These are phyloP conservation scores for Stomorhina lunata DNA, from an alignment of 2,888 invertebrate genomes.

Conservation along the genomic window DNA sequence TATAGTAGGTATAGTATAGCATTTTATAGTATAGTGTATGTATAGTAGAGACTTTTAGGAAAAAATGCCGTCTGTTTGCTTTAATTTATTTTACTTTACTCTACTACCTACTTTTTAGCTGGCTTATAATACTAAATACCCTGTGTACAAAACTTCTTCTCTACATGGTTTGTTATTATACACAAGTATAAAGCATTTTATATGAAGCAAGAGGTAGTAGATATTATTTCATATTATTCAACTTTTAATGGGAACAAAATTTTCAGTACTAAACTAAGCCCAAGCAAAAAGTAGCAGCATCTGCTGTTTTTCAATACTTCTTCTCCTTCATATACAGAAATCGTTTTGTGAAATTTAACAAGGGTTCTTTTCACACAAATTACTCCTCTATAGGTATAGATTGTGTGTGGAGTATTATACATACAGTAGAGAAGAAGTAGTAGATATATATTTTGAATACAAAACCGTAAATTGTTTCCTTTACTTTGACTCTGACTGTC, in stretches of 20 bases:
- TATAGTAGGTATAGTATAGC: too few species aligned
- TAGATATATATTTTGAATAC: background rate
- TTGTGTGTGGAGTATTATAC: background rate
- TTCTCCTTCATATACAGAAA: background rate
- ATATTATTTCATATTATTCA: background rate
- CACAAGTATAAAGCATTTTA: background rate
- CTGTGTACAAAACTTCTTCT: constrained; percentile 1
- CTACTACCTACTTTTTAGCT: constrained; percentile 29
- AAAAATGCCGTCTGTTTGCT: background rate
- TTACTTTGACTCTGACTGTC: constrained; percentile 11
- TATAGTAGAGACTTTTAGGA: background rate
- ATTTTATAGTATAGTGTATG: too few species aligned
- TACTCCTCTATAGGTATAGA: background rate
- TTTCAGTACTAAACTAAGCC: constrained; percentile 15
- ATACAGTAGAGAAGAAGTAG: too few species aligned
- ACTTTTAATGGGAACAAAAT: constrained; percentile 35
- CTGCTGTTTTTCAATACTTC: constrained; percentile 38
- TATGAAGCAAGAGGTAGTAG: background rate
- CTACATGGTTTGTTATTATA: too few species aligned
- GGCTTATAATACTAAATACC: too few species aligned
- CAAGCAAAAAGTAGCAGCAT: constrained; percentile 45
- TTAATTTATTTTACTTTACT: background rate
- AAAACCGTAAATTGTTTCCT: constrained; percentile 17
- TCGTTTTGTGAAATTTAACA: background rate
- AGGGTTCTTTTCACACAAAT: constrained; percentile 28